Base-by-base conservation (phyloP, 1,140 invertebrate species). In the Euwallacea fornicatus region DNA sequence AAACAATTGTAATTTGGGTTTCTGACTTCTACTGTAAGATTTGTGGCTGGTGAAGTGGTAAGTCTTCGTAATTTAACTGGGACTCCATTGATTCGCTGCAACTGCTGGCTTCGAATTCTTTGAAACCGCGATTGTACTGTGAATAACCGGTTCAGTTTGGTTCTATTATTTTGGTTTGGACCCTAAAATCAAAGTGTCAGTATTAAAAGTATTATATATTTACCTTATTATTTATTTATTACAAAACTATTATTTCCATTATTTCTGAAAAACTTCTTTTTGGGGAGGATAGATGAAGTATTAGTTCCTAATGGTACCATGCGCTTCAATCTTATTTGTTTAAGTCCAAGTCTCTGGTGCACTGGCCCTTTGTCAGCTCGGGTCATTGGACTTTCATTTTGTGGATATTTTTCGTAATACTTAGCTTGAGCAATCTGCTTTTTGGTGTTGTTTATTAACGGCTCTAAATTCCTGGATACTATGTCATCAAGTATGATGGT, bases 1-100 rank as follows among this genome's bases (percentile, higher is more conserved):
- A 15, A 21, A 9, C 11, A 11, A 7, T 16, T 42, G 56, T 46
- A 70, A 15, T 56, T 63, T 10, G 44, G 8, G 56, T 74, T 74
- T 42, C 54, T 4, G 13, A 74, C 68, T 67, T 74, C 33, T 13
- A 74, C 63, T 7, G 73, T 74, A 10, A 74, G 43, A 42, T 74
- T 61, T 42, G 67, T 56, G 9, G 64, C 47, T 8, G 72, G 10
- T 21, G 13, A n/a, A 9, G 54, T 42, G 8, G 8, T 66, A 6
- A 67, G 10, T 60, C 66, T 60, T 21, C 58, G 13, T 2, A 69
- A 44, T 13, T 69, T 69, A 42, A 69, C 53, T 10, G 44, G 44
- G 7, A n/a, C 4, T 4, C 21, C 21, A 33, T 33, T 33, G 9
- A 7, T 58, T 0, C 41, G n/a, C 10, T 11, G 10, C 7, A 8